phyloP scores from a whole-genome alignment of 2,113 vertebrate species.

The Taurulus bubalis region DNA sequence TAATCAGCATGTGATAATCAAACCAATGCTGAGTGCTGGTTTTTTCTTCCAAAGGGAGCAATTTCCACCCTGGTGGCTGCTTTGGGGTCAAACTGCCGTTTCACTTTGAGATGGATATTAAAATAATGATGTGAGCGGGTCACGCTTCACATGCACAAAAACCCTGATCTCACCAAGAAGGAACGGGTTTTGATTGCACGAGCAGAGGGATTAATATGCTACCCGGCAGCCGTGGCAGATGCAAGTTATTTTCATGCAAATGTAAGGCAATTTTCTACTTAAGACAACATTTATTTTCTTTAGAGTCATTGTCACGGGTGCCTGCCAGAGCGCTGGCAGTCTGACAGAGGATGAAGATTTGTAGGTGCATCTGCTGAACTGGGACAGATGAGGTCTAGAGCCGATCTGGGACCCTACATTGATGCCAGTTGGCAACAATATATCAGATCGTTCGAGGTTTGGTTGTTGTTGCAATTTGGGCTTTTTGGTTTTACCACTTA shows the following conservation, averaged over 20 bases:
- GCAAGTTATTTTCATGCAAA: constrained; percentile 85
- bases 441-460: background rate
- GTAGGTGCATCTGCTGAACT: constrained; percentile 75
- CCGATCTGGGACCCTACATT: constrained; percentile 43
- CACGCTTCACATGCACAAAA: constrained; percentile 58
- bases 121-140: constrained; percentile 74
- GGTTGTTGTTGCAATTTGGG: background rate
- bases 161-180: constrained; percentile 58
- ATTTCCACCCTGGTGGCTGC: constrained; percentile 62
- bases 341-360: constrained; percentile 77
- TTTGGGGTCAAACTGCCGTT: constrained; percentile 64
- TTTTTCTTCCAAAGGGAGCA: constrained; percentile 66
- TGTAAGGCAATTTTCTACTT: constrained; percentile 78
- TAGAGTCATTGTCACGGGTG: constrained; percentile 71
- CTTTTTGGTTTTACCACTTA: background rate
- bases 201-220: constrained; percentile 75
- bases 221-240: constrained; percentile 78
- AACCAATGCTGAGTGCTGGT: constrained; percentile 55
- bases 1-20: constrained; percentile 75
- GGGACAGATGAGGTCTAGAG: constrained; percentile 69
- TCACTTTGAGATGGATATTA: constrained; percentile 73
- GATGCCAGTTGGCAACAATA: constrained; percentile 42
- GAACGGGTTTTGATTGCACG: constrained; percentile 72
- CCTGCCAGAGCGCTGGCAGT: constrained; percentile 43
- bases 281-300: constrained; percentile 81